A percentile compares a stretch with the other conserved stretches of the same genome.
Conservation (phyloP, 2,888 invertebrate genomes). For the Ennomos fuscantarius region DNA sequence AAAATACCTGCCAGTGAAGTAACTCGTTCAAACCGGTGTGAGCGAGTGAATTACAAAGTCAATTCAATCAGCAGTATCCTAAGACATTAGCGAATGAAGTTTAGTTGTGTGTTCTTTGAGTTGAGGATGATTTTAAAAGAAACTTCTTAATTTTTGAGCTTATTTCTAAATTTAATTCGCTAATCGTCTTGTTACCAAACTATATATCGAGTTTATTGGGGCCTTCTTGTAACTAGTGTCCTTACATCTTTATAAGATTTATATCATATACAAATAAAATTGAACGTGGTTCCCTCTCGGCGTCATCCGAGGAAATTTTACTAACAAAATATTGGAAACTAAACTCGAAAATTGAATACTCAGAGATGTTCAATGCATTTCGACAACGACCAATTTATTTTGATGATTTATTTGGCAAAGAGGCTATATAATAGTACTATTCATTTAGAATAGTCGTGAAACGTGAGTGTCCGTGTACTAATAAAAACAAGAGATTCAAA, state of each 20-base stretch:
- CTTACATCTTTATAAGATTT: slow-evolving; percentile 38
- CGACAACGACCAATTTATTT: slow-evolving; percentile 33
- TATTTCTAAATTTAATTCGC: neutral
- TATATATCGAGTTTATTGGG: slow-evolving; percentile 8
- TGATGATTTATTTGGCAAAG: slow-evolving; percentile 29
- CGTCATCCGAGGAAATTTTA: slow-evolving; percentile 43
- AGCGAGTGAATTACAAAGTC: neutral
- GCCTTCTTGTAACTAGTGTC: slow-evolving; percentile 35
- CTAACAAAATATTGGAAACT: slow-evolving; percentile 22
- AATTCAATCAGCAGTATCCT: slow-evolving; percentile 14
- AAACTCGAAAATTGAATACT: slow-evolving; percentile 51
- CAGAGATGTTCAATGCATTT: slow-evolving; percentile 46
- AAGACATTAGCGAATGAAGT: slow-evolving; percentile 7
- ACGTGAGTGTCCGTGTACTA: slow-evolving; percentile 7
- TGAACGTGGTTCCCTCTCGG: slow-evolving; percentile 44
- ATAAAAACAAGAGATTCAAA: slow-evolving; percentile 39
- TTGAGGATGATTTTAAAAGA: neutral
- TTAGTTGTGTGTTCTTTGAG: neutral
- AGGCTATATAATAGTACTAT: slow-evolving; percentile 30
- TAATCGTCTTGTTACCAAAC: neutral
- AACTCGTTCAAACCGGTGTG: slow-evolving; percentile 10
- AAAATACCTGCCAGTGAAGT: neutral
- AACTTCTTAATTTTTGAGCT: neutral
- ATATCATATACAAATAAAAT: slow-evolving; percentile 29
- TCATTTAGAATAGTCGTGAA: neutral